These are phyloP conservation scores for Papilio machaon DNA, from an alignment of 1,140 invertebrate species.

Conservation along the genomic window DNA sequence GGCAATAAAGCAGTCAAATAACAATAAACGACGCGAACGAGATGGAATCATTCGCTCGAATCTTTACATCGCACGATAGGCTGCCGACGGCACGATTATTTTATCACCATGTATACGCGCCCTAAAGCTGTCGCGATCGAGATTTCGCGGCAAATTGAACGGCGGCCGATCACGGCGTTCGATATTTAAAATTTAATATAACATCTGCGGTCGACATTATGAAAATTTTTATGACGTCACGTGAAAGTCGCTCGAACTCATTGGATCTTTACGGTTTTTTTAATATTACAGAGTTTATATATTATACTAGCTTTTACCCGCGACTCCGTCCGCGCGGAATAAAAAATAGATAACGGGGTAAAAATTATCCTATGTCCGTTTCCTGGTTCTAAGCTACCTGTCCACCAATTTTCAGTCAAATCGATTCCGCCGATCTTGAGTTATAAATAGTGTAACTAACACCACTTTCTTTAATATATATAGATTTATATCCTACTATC, in stretches of 20 bases:
- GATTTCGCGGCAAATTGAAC: slow-evolving; percentile 71
- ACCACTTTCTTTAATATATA: too few relatives aligned
- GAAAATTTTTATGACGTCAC: slow-evolving; percentile 66
- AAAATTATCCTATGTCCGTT: too few relatives aligned
- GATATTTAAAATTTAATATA: slow-evolving; percentile 79
- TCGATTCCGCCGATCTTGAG: too few relatives aligned
- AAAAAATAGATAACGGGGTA: too few relatives aligned
- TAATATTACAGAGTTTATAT: slow-evolving; percentile 34
- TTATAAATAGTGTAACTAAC: too few relatives aligned
- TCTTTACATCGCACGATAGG: slow-evolving; percentile 26
- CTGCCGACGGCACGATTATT: slow-evolving; percentile 35
- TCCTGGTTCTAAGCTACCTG: too few relatives aligned
- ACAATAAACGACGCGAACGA: slow-evolving; percentile 36
- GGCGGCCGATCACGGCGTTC: slow-evolving; percentile 54
- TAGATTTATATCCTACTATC: background rate
- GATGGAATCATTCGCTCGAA: slow-evolving; percentile 32
- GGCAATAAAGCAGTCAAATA: slow-evolving; percentile 35
- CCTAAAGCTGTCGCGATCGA: slow-evolving; percentile 50
- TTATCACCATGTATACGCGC: slow-evolving; percentile 39
- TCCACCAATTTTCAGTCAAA: too few relatives aligned
- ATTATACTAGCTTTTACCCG: too few relatives aligned
- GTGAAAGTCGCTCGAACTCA: slow-evolving; percentile 54
- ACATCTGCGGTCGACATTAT: slow-evolving; percentile 71
- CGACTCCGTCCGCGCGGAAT: too few relatives aligned
- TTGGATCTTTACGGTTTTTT: slow-evolving; percentile 36